These are phyloP conservation scores for Cololabis saira DNA, from an alignment of 2,113 vertebrate genomes.

Conservation along the genomic window DNA sequence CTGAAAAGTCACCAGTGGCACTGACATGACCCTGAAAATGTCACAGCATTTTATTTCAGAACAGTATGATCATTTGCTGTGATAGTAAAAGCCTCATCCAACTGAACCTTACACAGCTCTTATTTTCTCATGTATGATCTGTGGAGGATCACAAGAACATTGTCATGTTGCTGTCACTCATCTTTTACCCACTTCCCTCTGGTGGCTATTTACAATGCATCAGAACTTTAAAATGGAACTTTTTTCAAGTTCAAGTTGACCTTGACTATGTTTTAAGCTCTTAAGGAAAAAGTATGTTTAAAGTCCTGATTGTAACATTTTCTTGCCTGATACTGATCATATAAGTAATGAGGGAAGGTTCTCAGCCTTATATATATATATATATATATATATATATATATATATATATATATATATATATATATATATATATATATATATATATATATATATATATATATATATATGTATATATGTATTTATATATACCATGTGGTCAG, in stretches of 20 bases:
- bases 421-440: too few species aligned
- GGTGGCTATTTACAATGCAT: neutral
- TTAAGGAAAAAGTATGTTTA: neutral
- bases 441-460: too few species aligned
- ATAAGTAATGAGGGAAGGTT: neutral
- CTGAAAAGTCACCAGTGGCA: conserved; percentile 4
- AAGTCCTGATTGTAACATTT: neutral
- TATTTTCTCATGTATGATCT: conserved; percentile 8
- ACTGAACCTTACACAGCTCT: neutral
- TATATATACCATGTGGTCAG: neutral
- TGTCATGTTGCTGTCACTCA: neutral
- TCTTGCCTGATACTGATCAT: neutral
- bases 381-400: too few species aligned
- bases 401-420: too few species aligned
- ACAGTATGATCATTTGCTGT: neutral
- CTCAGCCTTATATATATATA: neutral
- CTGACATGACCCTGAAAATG: conserved; percentile 11
- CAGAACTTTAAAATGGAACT: neutral
- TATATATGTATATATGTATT: too few species aligned
- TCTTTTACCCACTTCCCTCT: neutral
- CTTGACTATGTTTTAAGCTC: neutral
- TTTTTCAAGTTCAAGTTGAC: too few species aligned
- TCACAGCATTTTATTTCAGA: conserved; percentile 3
- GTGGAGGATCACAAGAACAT: neutral
- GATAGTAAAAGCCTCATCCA: neutral